A percentile compares a stretch with the other conserved stretches of the same genome.
Conservation (phyloP, 2,113 vertebrate species). For the Colossoma macropomum region DNA sequence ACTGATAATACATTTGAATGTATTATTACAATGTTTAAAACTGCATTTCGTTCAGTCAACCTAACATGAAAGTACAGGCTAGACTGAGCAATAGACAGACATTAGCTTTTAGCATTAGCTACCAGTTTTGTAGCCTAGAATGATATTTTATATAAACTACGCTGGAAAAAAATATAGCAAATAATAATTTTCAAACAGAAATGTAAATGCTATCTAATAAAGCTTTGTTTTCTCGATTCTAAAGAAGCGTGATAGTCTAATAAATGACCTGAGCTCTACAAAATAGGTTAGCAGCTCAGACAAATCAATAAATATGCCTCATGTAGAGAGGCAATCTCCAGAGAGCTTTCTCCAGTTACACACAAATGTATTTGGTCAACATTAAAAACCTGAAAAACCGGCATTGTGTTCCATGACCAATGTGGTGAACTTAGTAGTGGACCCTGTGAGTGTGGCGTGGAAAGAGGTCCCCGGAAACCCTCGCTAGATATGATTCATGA, state of each 20-base stretch:
- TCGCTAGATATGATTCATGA: slow-evolving; percentile 57
- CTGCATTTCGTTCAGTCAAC: too few species aligned
- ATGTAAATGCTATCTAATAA: not conserved
- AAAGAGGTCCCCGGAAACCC: slow-evolving; percentile 56
- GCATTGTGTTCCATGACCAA: slow-evolving; percentile 18
- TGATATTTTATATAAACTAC: too few species aligned
- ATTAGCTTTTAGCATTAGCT: not conserved
- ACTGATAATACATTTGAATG: too few species aligned
- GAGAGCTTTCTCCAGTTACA: slow-evolving; percentile 60
- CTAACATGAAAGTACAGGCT: not conserved
- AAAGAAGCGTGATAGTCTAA: slow-evolving; percentile 1
- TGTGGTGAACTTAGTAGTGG: slow-evolving; percentile 58
- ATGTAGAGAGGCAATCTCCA: slow-evolving; percentile 43
- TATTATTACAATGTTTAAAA: too few species aligned
- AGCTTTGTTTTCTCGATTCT: not conserved
- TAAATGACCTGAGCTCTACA: slow-evolving; percentile 23
- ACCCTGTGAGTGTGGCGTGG: slow-evolving; percentile 31
- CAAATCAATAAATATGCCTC: slow-evolving; percentile 49
- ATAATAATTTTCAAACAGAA: not conserved
- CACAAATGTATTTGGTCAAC: slow-evolving; percentile 60
- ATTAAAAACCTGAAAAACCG: slow-evolving; percentile 55
- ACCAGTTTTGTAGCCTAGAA: not conserved
- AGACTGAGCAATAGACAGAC: too few species aligned
- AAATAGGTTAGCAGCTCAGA: slow-evolving; percentile 48
- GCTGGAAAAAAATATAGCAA: not conserved